A percentile compares a stretch with the other conserved stretches of the same genome.
These are phyloP conservation scores for Ophion slaviceki DNA, from an alignment of 2,888 invertebrate genomes.

Conservation along the genomic window DNA sequence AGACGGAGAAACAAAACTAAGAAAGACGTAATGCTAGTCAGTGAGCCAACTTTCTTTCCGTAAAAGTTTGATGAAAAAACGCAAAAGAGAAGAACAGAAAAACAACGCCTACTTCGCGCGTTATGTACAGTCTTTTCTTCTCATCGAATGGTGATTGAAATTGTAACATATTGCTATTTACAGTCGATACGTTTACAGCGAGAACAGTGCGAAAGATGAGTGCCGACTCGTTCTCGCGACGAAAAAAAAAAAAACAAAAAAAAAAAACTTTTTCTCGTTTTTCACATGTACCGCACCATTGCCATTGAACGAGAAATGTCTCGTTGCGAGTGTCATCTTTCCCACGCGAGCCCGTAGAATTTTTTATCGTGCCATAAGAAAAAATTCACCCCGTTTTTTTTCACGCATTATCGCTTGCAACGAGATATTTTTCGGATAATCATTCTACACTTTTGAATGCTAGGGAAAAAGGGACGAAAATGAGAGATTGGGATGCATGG, in stretches of 20 bases:
- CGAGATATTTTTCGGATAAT: constrained; percentile 25
- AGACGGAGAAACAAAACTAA: constrained; percentile 8
- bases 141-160: constrained; percentile 50
- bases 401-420: constrained; percentile 25
- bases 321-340: constrained; percentile 32
- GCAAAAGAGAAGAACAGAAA: background rate
- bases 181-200: constrained; percentile 53
- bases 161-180: constrained; percentile 58
- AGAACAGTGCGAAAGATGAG: constrained; percentile 58
- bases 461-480: constrained; percentile 47
- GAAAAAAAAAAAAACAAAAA: constrained; percentile 12
- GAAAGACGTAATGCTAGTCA: constrained; percentile 73
- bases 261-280: background rate
- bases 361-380: constrained; percentile 33
- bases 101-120: constrained; percentile 3
- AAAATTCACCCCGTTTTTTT: background rate
- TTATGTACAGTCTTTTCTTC: constrained; percentile 45
- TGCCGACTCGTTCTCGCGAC: constrained; percentile 52
- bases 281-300: constrained; percentile 35
- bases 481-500: constrained; percentile 76
- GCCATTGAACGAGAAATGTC: constrained; percentile 25
- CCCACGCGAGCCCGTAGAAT: background rate
- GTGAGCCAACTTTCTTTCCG: constrained; percentile 72
- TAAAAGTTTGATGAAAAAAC: constrained; percentile 59
- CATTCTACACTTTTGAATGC: constrained; percentile 69